Evolutionary conservation across 2,797 vertebrate genomes (phyloP).

Genomic region (Syngnathus rostellatus): DNA sequence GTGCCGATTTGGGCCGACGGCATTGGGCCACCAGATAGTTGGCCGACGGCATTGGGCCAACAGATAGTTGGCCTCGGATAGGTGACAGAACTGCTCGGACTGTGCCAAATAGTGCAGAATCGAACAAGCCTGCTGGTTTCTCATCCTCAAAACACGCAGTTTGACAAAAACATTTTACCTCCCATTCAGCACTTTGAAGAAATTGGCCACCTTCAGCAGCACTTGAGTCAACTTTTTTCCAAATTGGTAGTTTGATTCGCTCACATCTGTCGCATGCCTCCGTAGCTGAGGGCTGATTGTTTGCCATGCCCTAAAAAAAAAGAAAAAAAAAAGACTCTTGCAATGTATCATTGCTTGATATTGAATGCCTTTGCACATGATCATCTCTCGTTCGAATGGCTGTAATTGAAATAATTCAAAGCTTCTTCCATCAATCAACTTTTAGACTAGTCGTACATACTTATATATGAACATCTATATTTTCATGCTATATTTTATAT

Average conservation of each 20-base stretch:
- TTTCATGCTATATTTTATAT: conserved; percentile 64
- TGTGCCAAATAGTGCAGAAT: neutral
- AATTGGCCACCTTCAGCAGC: conserved; percentile 4
- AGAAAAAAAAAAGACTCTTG: conserved; percentile 26
- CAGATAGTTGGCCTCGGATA: conserved; percentile 9
- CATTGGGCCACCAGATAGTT: conserved; percentile 16
- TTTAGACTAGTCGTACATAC: conserved; percentile 55
- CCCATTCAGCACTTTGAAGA: conserved; percentile 6
- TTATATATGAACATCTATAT: conserved; percentile 40
- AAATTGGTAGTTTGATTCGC: neutral
- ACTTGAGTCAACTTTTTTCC: neutral
- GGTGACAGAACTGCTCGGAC: neutral
- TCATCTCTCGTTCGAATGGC: conserved; percentile 48
- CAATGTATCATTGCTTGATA: conserved; percentile 46
- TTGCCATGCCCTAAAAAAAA: conserved; percentile 24
- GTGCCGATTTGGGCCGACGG: conserved; percentile 27
- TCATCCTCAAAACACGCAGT: neutral
- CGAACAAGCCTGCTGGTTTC: neutral
- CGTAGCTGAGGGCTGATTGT: conserved; percentile 9
- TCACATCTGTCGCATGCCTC: conserved; percentile 10
- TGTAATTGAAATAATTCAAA: conserved; percentile 27
- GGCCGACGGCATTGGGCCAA: conserved; percentile 31
- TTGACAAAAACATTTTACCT: neutral
- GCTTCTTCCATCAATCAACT: conserved; percentile 37
- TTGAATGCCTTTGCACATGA: conserved; percentile 63